phyloP scores from a whole-genome alignment of 2,888 invertebrate species.

The Stenodema calcarata region DNA sequence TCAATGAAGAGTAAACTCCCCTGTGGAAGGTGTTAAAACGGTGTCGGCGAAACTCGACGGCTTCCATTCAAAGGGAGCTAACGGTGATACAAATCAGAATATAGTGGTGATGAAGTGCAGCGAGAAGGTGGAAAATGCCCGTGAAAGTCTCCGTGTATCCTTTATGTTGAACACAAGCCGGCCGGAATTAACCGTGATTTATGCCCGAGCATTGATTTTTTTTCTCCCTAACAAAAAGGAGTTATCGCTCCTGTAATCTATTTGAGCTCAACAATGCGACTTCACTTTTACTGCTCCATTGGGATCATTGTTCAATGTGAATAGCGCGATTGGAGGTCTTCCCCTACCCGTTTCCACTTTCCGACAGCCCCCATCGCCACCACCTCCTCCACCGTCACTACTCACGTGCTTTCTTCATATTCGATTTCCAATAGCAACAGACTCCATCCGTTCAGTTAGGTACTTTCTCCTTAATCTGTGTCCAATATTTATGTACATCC shows the following conservation, averaged over 20 bases:
- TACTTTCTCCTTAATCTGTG: too few species aligned
- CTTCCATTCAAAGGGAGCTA: constrained; percentile 5
- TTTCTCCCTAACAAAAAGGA: neutral
- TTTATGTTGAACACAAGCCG: constrained; percentile 39
- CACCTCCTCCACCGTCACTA: neutral
- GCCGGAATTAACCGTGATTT: constrained; percentile 40
- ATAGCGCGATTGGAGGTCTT: neutral
- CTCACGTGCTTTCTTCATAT: neutral
- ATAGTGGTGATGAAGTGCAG: constrained; percentile 33
- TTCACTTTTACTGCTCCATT: constrained; percentile 46
- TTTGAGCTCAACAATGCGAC: constrained; percentile 45
- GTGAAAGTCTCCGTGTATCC: constrained; percentile 38
- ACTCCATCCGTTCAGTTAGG: neutral
- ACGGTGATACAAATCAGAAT: constrained; percentile 41
- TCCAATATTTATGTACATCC: too few species aligned
- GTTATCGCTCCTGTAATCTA: constrained; percentile 43
- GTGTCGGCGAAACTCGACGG: neutral
- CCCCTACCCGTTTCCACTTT: neutral
- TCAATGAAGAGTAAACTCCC: neutral
- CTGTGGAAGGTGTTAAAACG: neutral
- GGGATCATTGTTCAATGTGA: constrained; percentile 41
- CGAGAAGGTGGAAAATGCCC: neutral
- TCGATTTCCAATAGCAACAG: constrained; percentile 11
- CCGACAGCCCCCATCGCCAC: neutral
- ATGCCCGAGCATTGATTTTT: constrained; percentile 31